Evolutionary conservation across 2,113 vertebrate species (phyloP), one percentile per base, ranked within the genome.

Genomic region (Laticauda colubrina): DNA sequence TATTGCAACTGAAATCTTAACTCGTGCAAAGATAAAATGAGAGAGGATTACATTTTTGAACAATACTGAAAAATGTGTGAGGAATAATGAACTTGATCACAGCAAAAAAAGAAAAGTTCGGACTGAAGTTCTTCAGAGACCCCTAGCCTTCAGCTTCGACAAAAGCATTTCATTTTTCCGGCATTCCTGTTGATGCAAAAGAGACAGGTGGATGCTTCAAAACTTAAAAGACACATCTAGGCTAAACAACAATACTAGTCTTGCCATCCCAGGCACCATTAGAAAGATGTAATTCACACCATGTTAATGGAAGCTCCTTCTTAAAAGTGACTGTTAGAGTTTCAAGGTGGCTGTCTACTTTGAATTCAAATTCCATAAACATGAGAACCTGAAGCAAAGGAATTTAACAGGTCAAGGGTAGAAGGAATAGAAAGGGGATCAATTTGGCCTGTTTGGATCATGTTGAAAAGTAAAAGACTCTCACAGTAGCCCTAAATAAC

Each of bases 131-230:
- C 55, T 89, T 98, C 97, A 98, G 94, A 97, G 97, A 93, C 97
- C 98, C 94, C 97, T 98, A 39, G 98, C 97, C 96, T 98, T 98
- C 96, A 99, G 94, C 95, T 98, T 99, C 93, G 99, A 98, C 91
- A 99, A 97, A 91, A 99, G 97, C 96, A 99, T 97, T 97, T 99
- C 99, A 0, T 99, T 99, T 97, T 98, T 99, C 20, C 99, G 98
- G 96, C 99, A 99, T 94, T 99, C 99, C 99, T 99, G 96, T 55
- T 75, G 94, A 95, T 20, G 69, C 91, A 96, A 90, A 91, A 93
- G 56, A 93, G 91, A 90, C 9, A 89, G 23, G 51, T 53, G 54
- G 23, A 26, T 21, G 61, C 18, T 55, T 88, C 86, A 45, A 24
- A 43, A 29, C 9, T 90, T 61, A 90, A 90, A 56, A 48, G 11